phyloP scores from a whole-genome alignment of 2,113 vertebrate genomes.

The Aptenodytes forsteri region DNA sequence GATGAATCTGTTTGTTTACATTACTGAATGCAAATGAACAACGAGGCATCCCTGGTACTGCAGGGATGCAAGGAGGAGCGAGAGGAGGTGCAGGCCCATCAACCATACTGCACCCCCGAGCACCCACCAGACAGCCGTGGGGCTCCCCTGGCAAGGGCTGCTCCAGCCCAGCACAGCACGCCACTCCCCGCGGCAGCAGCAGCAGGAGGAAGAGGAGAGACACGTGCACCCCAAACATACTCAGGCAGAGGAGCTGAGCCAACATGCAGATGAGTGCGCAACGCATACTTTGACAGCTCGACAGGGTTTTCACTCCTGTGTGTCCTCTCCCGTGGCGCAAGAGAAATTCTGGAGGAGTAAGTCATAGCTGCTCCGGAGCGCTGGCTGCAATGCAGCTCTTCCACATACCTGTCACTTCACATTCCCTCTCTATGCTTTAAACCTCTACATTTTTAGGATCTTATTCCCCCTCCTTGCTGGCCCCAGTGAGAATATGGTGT shows the following conservation, averaged over 20 bases:
- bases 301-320: constrained; percentile 31
- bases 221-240: background rate
- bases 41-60: background rate
- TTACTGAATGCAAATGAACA: background rate
- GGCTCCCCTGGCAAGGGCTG: background rate
- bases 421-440: background rate
- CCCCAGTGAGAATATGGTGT: background rate
- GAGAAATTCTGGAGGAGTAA: constrained; percentile 52
- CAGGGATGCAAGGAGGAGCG: background rate
- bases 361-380: background rate
- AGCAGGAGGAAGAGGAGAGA: background rate
- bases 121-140: background rate
- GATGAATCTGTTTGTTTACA: background rate
- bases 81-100: background rate
- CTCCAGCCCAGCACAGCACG: background rate
- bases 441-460: background rate
- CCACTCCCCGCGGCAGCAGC: accelerated
- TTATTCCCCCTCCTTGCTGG: background rate
- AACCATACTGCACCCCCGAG: no score
- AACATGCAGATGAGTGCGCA: constrained; percentile 40
- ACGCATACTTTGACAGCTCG: background rate
- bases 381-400: constrained; percentile 43
- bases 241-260: constrained; percentile 8
- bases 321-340: constrained; percentile 27
- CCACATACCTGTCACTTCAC: background rate